A percentile compares a stretch with the other conserved stretches of the same genome.
These are phyloP conservation scores for Hypocryptadius cinnamomeus DNA, from an alignment of 2,113 vertebrate genomes.

Conservation along the genomic window DNA sequence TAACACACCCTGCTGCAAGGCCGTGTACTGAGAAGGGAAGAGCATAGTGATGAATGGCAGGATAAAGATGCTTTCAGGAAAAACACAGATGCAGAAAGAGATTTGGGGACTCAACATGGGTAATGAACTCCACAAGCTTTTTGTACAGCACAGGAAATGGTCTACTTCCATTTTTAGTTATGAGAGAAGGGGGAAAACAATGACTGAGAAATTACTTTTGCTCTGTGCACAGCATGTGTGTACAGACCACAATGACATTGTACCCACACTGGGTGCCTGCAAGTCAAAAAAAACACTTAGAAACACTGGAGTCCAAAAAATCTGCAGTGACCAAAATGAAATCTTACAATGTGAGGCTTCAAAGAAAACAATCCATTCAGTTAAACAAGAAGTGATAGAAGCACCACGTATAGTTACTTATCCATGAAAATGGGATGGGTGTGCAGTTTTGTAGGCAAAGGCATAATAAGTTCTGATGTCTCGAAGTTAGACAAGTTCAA, in stretches of 20 bases:
- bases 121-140: neutral
- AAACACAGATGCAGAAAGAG: neutral
- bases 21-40: neutral
- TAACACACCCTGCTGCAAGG: neutral
- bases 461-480: neutral
- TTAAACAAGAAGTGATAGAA: neutral
- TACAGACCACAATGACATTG: neutral
- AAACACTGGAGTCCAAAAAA: neutral
- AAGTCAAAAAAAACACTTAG: neutral
- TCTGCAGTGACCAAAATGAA: neutral
- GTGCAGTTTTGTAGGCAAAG: slow-evolving; percentile 2
- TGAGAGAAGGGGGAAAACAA: neutral
- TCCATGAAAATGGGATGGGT: slow-evolving; percentile 8
- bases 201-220: neutral
- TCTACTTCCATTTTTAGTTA: neutral
- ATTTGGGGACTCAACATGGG: neutral
- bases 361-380: neutral
- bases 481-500: slow-evolving; percentile 8
- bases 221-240: neutral
- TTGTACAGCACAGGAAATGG: neutral
- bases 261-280: neutral
- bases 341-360: neutral
- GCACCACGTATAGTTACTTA: neutral
- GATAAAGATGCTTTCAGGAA: neutral
- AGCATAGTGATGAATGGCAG: neutral